Conservation (phyloP, 2,113 vertebrate species). For the Vimba vimba region DNA sequence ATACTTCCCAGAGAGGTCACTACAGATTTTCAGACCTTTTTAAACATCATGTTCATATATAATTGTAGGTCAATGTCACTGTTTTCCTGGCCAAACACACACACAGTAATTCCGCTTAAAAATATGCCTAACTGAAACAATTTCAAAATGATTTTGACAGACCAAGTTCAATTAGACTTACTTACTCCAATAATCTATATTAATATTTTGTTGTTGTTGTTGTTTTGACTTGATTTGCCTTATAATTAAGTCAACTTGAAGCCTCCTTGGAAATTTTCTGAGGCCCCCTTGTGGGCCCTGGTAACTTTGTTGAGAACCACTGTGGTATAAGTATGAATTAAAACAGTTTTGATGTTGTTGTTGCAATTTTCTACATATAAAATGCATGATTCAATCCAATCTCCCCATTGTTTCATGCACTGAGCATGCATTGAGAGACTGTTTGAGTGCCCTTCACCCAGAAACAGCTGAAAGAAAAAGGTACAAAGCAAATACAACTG, state of each 20-base stretch:
- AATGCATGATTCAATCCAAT: background rate
- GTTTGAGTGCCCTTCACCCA: constrained; percentile 24
- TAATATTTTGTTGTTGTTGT: too few species aligned
- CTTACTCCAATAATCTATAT: too few species aligned
- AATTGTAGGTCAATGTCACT: background rate
- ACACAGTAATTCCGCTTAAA: too few species aligned
- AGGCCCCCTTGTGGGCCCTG: background rate
- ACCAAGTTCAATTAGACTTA: too few species aligned
- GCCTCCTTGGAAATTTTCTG: background rate
- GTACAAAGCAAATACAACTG: constrained; percentile 41
- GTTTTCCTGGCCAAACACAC: too few species aligned
- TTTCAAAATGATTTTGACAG: background rate
- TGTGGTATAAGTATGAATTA: background rate
- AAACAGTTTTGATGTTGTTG: background rate
- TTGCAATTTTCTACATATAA: background rate
- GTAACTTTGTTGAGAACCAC: background rate
- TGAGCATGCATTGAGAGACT: background rate
- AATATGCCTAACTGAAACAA: background rate
- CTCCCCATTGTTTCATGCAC: background rate
- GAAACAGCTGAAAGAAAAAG: constrained; percentile 38
- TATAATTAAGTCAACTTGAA: background rate
- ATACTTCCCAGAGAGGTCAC: constrained; percentile 42
- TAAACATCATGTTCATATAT: background rate
- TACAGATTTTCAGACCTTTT: background rate
- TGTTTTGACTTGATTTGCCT: too few species aligned